Evolutionary conservation across 2,113 vertebrate genomes (phyloP), one percentile per base, ranked within the genome.

Genomic region (Tetrax tetrax): DNA sequence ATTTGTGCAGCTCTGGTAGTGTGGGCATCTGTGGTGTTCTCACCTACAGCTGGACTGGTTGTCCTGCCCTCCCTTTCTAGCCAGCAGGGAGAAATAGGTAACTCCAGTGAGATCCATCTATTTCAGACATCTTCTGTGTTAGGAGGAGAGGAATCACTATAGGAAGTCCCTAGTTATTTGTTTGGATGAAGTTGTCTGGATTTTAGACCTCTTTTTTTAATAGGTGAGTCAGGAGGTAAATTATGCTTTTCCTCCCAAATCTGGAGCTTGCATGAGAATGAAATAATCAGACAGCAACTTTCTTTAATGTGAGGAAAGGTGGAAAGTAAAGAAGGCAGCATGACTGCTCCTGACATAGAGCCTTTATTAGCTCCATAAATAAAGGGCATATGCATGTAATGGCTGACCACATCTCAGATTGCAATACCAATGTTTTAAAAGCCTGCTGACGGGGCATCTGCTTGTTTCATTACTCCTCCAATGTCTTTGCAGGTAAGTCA

Each of bases 371-470:
- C 65, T 81, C 63, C 94, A 82, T 95, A 97, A 97, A 97, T 95
- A 96, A 95, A 94, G 27, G 71, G 45, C 83, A 82, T 90, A 70
- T 79, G 57, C 76, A 70, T 87, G 56, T 92, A 84, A 93, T 96
- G 89, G 85, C 64, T 90, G 86, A 89, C 89, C 87, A 75, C 90
- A 70, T 96, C 93, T 97, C 92, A 94, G 64, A 93, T 79, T 95
- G 90, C 92, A 92, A 90, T 96, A 95, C 57, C 95, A 94, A 71
- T 91, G 93, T 87, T 94, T 96, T 95, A 93, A 96, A 91, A 92
- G 74, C 97, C 92, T 96, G 93, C 94, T 97, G 96, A 96, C 17
- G 15, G 54, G 94, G 89, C 94, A 95, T 96, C 97, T 98, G 94
- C 94, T 95, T 95, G 85, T 94, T 92, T 78, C 80, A 84, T 95